phyloP scores from a whole-genome alignment of 2,113 vertebrate species.

The Ginglymostoma cirratum region DNA sequence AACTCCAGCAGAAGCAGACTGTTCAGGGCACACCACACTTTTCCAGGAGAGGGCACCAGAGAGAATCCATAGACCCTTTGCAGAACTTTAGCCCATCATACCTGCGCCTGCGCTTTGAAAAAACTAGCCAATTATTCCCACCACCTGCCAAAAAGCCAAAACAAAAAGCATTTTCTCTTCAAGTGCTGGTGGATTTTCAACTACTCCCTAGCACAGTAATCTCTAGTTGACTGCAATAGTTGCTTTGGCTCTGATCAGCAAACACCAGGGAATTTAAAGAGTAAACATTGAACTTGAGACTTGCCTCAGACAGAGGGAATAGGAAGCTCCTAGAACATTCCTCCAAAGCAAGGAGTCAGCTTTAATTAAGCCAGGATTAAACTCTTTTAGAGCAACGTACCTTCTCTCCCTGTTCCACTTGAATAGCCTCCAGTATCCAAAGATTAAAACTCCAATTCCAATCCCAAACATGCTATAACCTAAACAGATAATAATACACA shows the following conservation, averaged over 20 bases:
- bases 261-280: neutral
- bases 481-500: constrained; percentile 43
- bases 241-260: neutral
- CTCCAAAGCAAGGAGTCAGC: neutral
- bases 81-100: neutral
- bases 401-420: constrained; percentile 81
- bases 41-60: neutral
- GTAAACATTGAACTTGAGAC: no score
- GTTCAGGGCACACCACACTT: neutral
- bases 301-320: no score
- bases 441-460: constrained; percentile 63
- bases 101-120: no score
- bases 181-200: no score
- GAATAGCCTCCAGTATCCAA: constrained; percentile 73
- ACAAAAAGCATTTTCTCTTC: neutral
- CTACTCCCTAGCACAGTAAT: neutral
- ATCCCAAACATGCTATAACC: constrained; percentile 78
- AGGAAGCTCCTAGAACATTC: neutral
- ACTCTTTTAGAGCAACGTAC: constrained; percentile 46
- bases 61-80: neutral
- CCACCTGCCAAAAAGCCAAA: no score
- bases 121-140: neutral
- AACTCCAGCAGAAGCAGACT: neutral
- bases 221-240: neutral
- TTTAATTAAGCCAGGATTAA: neutral